A percentile compares a stretch with the other conserved stretches of the same genome.
These are phyloP conservation scores for Drosophila orena DNA, from an alignment of 1,140 invertebrate species.

Conservation along the genomic window DNA sequence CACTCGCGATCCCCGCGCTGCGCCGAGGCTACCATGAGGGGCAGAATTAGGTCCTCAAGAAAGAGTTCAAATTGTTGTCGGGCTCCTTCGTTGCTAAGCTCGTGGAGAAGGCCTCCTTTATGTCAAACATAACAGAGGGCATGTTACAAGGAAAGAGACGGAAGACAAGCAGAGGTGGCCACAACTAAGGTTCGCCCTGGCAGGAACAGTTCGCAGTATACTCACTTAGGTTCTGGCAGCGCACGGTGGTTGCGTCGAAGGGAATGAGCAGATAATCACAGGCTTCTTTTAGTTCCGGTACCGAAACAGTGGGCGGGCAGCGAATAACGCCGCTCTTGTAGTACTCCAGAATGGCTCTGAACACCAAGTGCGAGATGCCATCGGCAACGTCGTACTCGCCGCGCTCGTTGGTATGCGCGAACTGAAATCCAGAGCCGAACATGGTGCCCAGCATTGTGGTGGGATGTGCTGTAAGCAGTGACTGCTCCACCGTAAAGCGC, in stretches of 20 bases:
- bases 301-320: slow-evolving; percentile 93
- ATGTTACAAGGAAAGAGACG: slow-evolving; percentile 44
- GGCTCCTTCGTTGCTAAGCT: slow-evolving; percentile 99
- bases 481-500: slow-evolving; percentile 95
- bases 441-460: slow-evolving; percentile 98
- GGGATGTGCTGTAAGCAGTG: slow-evolving; percentile 95
- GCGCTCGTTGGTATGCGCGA: slow-evolving; percentile 96
- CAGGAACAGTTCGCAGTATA: slow-evolving; percentile 60
- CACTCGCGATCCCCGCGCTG: slow-evolving; percentile 95
- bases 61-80: slow-evolving; percentile 98
- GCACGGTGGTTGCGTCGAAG: slow-evolving; percentile 97
- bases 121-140: slow-evolving; percentile 52
- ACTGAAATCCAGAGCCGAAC: slow-evolving; percentile 97
- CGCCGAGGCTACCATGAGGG: slow-evolving; percentile 98
- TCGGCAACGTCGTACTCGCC: slow-evolving; percentile 99
- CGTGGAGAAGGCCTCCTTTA: slow-evolving; percentile 97
- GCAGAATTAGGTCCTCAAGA: slow-evolving; percentile 97
- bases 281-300: slow-evolving; percentile 98
- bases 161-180: slow-evolving; percentile 52
- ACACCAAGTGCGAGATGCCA: slow-evolving; percentile 97
- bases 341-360: slow-evolving; percentile 97
- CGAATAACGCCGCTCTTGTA: slow-evolving; percentile 95
- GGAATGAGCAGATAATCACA: slow-evolving; percentile 99
- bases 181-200: slow-evolving; percentile 62
- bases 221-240: slow-evolving; percentile 97